Base-by-base conservation (phyloP, 2,797 vertebrate species). In the Gallinago nigripennis region DNA sequence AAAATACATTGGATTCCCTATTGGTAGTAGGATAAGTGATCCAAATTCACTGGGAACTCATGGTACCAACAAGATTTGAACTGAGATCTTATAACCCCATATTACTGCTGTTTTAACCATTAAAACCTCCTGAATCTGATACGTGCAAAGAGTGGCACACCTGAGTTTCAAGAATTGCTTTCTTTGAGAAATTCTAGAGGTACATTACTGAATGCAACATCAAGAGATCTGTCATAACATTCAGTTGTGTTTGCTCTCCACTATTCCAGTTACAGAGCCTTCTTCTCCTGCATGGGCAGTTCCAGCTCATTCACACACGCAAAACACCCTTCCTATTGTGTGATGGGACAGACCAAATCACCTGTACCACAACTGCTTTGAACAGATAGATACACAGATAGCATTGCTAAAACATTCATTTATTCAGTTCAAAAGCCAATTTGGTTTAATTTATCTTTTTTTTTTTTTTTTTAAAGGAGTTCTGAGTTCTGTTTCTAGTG, bases 381-480 rank as follows among this genome's bases (percentile, higher is more conserved):
- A 77, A 21, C 21, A 31, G 43, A 48, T 0, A 89, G 46, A 53
- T 37, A 82, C 0, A 13, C 19, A 90, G 56, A 69, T 1, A 89
- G 31, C 48, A 76, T 6, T 83, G 28, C 50, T 88, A 86, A 77
- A 92, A 82, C 16, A 71, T 30, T 85, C 28, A 57, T 16, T 64
- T 87, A 79, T 12, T 85, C 84, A 46, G 11, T 86, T 91, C 79
- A 66, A 79, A 83, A 90, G n/a, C 28, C 21, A 79, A 63, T n/a
- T 65, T 68, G 35, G 33, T 53, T 41, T 57, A 53, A 66, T 37
- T 90, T 46, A 63, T 41, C 5, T 37, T 37, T 37, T 37, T 61
- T 80, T 48, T 50, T 68, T 45, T 50, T 70, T 83, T 76, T 68
- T 58, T 5, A n/a, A 82, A 80, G 11, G 8, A 46, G 25, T 23